These are phyloP conservation scores for Synergus umbraculus DNA, from an alignment of 2,888 invertebrate genomes.

Conservation along the genomic window DNA sequence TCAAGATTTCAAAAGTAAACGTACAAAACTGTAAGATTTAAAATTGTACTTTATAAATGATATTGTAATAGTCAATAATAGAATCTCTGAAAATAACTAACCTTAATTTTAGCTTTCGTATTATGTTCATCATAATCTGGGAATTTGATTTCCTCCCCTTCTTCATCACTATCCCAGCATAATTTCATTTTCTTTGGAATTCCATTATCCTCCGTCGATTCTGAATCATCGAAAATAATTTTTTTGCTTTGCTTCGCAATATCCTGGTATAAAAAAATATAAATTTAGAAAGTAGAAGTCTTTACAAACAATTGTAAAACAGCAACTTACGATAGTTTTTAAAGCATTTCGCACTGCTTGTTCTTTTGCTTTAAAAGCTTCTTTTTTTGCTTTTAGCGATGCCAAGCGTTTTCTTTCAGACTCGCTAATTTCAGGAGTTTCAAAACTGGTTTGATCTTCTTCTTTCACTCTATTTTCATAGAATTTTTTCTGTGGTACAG, in stretches of 20 bases:
- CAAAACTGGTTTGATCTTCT: background rate
- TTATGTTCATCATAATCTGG: slow-evolving; percentile 70
- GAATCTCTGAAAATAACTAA: slow-evolving; percentile 77
- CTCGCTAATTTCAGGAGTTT: slow-evolving; percentile 41
- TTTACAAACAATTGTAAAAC: background rate
- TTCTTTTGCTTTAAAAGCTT: slow-evolving; percentile 83
- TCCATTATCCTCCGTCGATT: slow-evolving; percentile 53
- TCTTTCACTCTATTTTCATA: background rate
- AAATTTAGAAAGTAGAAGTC: background rate
- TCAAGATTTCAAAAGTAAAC: slow-evolving; percentile 12
- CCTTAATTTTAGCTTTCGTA: slow-evolving; percentile 83
- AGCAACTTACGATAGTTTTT: slow-evolving; percentile 80
- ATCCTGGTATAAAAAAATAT: slow-evolving; percentile 72
- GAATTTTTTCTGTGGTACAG: background rate
- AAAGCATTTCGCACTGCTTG: slow-evolving; percentile 83
- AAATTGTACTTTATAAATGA: slow-evolving; percentile 38
- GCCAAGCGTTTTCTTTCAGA: slow-evolving; percentile 80
- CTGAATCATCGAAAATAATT: slow-evolving; percentile 81
- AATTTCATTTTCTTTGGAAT: slow-evolving; percentile 50
- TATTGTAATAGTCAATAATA: background rate
- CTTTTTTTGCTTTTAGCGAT: slow-evolving; percentile 83
- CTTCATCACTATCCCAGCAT: slow-evolving; percentile 78
- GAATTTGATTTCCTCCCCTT: slow-evolving; percentile 81
- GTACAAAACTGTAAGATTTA: background rate
- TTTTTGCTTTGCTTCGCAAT: slow-evolving; percentile 81